Percentiles rank a stretch among this genome's conserved stretches.
These are phyloP conservation scores for Phthorimaea operculella DNA, from an alignment of 1,140 invertebrate genomes.

Conservation along the genomic window DNA sequence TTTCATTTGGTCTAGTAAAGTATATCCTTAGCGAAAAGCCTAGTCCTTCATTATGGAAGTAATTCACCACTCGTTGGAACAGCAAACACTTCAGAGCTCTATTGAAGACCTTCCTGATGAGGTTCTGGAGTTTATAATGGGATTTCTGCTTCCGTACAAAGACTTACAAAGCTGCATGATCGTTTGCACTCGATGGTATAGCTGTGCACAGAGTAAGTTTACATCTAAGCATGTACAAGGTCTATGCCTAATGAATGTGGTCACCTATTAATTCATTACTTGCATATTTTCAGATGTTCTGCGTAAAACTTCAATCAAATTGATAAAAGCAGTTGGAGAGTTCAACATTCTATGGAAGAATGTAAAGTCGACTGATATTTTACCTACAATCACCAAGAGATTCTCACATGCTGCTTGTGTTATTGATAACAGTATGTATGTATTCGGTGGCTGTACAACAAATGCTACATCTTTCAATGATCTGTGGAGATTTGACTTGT, in stretches of 20 bases:
- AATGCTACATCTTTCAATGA: conserved; percentile 97
- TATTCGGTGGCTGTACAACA: conserved; percentile 96
- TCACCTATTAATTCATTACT: not conserved
- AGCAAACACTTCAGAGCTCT: conserved; percentile 47
- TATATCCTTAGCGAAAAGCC: not conserved
- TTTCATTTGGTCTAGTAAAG: not conserved
- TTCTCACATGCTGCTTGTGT: conserved; percentile 93
- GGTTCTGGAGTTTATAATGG: conserved; percentile 91
- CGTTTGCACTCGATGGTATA: conserved; percentile 88
- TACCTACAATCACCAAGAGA: conserved; percentile 83
- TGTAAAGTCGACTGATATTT: conserved; percentile 65
- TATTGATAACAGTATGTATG: conserved; percentile 87
- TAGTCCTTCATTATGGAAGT: conserved; percentile 38
- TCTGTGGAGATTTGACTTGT: conserved; percentile 93
- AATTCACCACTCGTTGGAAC: conserved; percentile 34
- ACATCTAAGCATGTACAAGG: no score
- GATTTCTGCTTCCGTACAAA: conserved; percentile 88
- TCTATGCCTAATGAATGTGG: no score
- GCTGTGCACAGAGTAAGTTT: conserved; percentile 80
- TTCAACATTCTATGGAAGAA: conserved; percentile 78
- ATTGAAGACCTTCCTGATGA: conserved; percentile 88
- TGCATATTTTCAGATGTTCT: conserved; percentile 74
- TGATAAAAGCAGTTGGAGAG: conserved; percentile 74
- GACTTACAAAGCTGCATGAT: conserved; percentile 87
- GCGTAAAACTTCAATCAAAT: conserved; percentile 73